phyloP scores from a whole-genome alignment of 1,140 invertebrate genomes.

The Drosophila sp. region DNA sequence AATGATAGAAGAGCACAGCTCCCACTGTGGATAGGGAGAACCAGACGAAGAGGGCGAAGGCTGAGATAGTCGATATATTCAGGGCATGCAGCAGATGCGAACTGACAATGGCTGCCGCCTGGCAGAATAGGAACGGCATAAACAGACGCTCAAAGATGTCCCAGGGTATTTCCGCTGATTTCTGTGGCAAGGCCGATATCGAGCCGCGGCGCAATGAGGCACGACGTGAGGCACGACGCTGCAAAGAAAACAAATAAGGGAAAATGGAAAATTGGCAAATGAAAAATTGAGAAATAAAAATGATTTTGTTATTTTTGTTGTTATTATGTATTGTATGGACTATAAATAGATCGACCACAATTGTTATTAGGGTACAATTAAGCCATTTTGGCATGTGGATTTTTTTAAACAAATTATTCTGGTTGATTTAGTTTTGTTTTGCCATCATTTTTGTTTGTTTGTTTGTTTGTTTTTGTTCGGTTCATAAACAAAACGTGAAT shows the following conservation, averaged over 20 bases:
- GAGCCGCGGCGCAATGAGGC: constrained; percentile 78
- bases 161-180: constrained; percentile 87
- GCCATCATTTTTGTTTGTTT: neutral
- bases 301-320: constrained; percentile 36
- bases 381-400: constrained; percentile 37
- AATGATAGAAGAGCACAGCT: constrained; percentile 90
- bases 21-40: constrained; percentile 88
- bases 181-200: constrained; percentile 77
- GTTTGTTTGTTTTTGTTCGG: constrained; percentile 4
- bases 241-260: constrained; percentile 4
- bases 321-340: neutral
- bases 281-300: constrained; percentile 17
- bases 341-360: constrained; percentile 32
- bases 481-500: constrained; percentile 51
- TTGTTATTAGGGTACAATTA: constrained; percentile 28
- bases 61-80: constrained; percentile 88
- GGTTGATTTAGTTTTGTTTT: constrained; percentile 41
- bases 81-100: constrained; percentile 88
- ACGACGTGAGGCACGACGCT: constrained; percentile 78
- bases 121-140: constrained; percentile 90
- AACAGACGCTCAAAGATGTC: constrained; percentile 90
- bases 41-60: constrained; percentile 89
- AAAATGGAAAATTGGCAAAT: constrained; percentile 17
- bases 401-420: constrained; percentile 14
- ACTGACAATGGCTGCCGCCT: constrained; percentile 89